A percentile compares a stretch with the other conserved stretches of the same genome.
phyloP scores from a whole-genome alignment of 2,797 vertebrate species.

The Sebastes baramenuke region DNA sequence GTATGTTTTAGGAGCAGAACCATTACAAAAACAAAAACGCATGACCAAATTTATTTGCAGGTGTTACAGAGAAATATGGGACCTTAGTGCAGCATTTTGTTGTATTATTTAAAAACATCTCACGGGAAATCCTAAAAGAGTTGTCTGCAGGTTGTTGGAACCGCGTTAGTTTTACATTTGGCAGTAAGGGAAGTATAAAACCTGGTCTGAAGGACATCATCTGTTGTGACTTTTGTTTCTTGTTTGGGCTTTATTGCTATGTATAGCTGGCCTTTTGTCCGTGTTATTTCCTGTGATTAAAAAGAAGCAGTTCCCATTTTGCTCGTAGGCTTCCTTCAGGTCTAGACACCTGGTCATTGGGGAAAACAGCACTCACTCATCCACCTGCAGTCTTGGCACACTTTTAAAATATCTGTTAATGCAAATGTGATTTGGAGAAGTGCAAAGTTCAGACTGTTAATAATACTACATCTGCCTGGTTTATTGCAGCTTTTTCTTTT shows the following conservation, averaged over 20 bases:
- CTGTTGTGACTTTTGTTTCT: slow-evolving; percentile 85
- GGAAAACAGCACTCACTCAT: slow-evolving; percentile 17
- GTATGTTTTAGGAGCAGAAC: neutral
- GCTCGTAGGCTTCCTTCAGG: slow-evolving; percentile 50
- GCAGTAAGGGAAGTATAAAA: neutral
- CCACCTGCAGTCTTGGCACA: slow-evolving; percentile 4
- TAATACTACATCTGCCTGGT: neutral
- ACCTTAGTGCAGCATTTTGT: too few relatives aligned
- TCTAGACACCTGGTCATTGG: slow-evolving; percentile 51
- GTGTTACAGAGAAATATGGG: neutral
- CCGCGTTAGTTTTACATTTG: neutral
- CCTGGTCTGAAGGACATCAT: slow-evolving; percentile 82
- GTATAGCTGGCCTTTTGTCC: slow-evolving; percentile 73
- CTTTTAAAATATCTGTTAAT: neutral
- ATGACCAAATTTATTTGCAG: neutral
- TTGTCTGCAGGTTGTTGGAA: neutral
- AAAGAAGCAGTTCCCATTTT: slow-evolving; percentile 8
- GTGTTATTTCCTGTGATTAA: slow-evolving; percentile 87
- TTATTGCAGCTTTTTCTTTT: slow-evolving; percentile 26
- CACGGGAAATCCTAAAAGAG: neutral
- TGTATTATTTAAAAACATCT: neutral
- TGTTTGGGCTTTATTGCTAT: slow-evolving; percentile 85
- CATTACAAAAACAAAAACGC: neutral
- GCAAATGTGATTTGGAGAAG: neutral
- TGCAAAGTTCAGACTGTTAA: slow-evolving; percentile 3